phyloP scores from a whole-genome alignment of 2,113 vertebrate species.

The Egretta garzetta region DNA sequence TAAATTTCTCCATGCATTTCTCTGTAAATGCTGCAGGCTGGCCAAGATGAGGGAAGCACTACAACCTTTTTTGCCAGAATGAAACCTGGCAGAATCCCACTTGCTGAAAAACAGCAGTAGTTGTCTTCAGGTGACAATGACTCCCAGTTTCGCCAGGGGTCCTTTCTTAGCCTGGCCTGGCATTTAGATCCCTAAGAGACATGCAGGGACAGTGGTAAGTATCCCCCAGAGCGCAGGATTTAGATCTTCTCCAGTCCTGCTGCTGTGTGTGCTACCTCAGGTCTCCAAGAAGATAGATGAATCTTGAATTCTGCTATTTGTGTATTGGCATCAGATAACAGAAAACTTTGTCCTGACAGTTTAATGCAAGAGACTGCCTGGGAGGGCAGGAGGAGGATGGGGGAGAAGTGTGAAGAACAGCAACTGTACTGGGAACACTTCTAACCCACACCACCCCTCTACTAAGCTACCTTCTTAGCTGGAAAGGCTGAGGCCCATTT shows the following conservation, averaged over 20 bases:
- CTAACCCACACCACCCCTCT: background rate
- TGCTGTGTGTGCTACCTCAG: background rate
- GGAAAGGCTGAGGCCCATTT: background rate
- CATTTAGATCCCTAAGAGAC: background rate
- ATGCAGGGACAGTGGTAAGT: background rate
- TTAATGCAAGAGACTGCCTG: background rate
- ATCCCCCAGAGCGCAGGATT: background rate
- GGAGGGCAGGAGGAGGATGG: rapidly evolving
- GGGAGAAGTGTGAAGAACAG: background rate
- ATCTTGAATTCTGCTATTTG: background rate
- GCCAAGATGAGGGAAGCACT: background rate
- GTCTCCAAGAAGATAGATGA: background rate
- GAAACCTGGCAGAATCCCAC: background rate
- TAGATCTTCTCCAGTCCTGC: background rate
- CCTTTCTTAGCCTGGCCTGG: background rate
- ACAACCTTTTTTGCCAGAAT: background rate
- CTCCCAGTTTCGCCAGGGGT: background rate
- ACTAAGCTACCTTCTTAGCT: background rate
- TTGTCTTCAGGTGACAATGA: background rate
- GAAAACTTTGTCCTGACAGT: background rate
- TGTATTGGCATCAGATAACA: background rate
- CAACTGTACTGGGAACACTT: background rate
- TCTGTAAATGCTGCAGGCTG: background rate
- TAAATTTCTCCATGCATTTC: background rate
- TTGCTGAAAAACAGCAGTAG: background rate